phyloP scores from a whole-genome alignment of 2,113 vertebrate species.

The Phaethon lepturus region DNA sequence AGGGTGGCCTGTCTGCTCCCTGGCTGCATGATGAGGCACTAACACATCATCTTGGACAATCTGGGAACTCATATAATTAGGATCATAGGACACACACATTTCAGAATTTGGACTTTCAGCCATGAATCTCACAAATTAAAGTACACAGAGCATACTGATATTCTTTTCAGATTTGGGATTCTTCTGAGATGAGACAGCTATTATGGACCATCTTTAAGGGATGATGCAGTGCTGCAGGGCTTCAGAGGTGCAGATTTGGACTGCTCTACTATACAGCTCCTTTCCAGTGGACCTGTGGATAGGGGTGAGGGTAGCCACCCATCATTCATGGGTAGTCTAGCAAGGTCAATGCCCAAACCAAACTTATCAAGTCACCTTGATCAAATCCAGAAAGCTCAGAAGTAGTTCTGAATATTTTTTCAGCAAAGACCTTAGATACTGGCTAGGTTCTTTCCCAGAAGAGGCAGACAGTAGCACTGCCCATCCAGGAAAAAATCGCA shows the following conservation, averaged over 20 bases:
- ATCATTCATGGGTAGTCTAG: no score
- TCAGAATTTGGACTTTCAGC: background rate
- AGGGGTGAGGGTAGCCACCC: background rate
- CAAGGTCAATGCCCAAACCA: background rate
- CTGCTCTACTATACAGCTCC: background rate
- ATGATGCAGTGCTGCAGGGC: background rate
- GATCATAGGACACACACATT: background rate
- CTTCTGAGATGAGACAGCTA: background rate
- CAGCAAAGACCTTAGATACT: background rate
- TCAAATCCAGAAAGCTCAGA: background rate
- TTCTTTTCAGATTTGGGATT: background rate
- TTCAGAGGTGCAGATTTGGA: background rate
- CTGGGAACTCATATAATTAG: background rate
- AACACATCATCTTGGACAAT: background rate
- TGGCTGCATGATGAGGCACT: background rate
- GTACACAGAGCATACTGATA: background rate
- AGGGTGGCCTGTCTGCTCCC: background rate
- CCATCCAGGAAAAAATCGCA: background rate
- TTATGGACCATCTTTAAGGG: background rate
- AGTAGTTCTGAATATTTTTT: background rate
- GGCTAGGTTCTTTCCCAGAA: background rate
- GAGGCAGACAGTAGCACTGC: background rate
- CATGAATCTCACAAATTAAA: background rate
- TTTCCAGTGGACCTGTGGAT: background rate
- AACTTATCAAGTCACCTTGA: background rate